Percentiles rank a stretch among this genome's conserved stretches.
Evolutionary conservation across 2,797 vertebrate species (phyloP).

Genomic region (Apogon hyalosoma): DNA sequence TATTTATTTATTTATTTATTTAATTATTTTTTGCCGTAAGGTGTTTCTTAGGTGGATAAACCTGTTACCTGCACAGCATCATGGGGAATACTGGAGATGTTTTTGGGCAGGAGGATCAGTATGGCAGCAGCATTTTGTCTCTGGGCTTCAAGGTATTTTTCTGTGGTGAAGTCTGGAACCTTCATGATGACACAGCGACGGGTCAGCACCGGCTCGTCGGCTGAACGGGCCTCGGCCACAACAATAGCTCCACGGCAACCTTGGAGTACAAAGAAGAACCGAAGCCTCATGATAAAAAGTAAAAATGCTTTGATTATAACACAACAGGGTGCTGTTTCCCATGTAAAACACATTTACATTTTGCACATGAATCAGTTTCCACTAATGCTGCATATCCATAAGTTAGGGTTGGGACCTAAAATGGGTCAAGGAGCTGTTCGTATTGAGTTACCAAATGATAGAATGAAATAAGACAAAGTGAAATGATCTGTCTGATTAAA

Average conservation of each 20-base stretch:
- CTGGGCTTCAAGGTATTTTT: constrained; percentile 75
- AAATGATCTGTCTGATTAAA: too few species aligned
- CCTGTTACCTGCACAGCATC: constrained; percentile 75
- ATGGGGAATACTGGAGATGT: constrained; percentile 68
- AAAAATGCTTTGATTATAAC: too few species aligned
- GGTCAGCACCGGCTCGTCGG: constrained; percentile 78
- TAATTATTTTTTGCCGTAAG: constrained; percentile 4
- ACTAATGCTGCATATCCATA: too few species aligned
- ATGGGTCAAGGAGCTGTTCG: too few species aligned
- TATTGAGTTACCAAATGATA: too few species aligned
- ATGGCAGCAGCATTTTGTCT: constrained; percentile 84
- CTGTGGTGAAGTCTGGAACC: constrained; percentile 81
- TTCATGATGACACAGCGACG: constrained; percentile 86
- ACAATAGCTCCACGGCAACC: constrained; percentile 86
- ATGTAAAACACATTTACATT: too few species aligned
- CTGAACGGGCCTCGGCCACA: constrained; percentile 83
- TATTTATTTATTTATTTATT: too few species aligned
- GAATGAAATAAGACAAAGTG: too few species aligned
- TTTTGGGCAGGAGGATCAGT: constrained; percentile 82
- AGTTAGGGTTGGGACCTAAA: too few species aligned
- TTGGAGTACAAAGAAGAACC: constrained; percentile 32
- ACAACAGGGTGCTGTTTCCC: too few species aligned
- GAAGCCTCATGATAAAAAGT: background rate
- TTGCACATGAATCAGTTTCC: too few species aligned
- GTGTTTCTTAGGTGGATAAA: background rate